Evolutionary conservation across 1,140 invertebrate species (phyloP), one percentile per base, ranked within the genome.

Genomic region (Papilio dardanus): DNA sequence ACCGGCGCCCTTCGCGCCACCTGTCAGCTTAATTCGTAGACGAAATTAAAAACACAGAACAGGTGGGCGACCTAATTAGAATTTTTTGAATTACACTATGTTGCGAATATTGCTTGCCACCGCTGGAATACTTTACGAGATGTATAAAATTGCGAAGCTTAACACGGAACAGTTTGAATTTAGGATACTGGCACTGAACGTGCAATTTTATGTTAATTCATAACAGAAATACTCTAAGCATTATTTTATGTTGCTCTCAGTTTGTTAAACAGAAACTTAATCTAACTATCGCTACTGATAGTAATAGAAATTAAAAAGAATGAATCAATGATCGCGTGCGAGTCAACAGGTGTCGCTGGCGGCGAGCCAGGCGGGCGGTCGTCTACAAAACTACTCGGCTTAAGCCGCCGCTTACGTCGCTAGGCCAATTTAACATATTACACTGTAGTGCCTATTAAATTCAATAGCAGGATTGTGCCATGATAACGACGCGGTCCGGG

Each of bases 31-130:
- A 85, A 84, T 92, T 88, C 86, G 85, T 81, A 78, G 86, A 79
- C 83, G 79, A 92, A 91, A 92, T 91, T 92, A 90, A 91, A 92
- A 91, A 91, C 87, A 88, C 82, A 83, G 78, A 86, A 88, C 91
- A 90, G 85, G 86, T 90, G 91, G 77, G 80, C 75, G 77, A 80
- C 86, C 87, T 91, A 92, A 91, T 91, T 91, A 92, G 88, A 91
- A 90, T 91, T 89, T 91, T 89, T 84, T 81, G 88, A 90, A 91
- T 92, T 87, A 85, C 81, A 84, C 78, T 77, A 75, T 74, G 74
- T 77, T 54, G 80, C 76, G 68, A 78, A 80, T 78, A 81, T 80
- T 80, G 54, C 54, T 79, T 77, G 75, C 75, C 77, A 77, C 62
- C 76, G 77, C 74, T 71, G 69, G 71, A 67, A 62, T 76, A 76